These are phyloP conservation scores for Thera britannica DNA, from an alignment of 2,888 invertebrate species.

Conservation along the genomic window DNA sequence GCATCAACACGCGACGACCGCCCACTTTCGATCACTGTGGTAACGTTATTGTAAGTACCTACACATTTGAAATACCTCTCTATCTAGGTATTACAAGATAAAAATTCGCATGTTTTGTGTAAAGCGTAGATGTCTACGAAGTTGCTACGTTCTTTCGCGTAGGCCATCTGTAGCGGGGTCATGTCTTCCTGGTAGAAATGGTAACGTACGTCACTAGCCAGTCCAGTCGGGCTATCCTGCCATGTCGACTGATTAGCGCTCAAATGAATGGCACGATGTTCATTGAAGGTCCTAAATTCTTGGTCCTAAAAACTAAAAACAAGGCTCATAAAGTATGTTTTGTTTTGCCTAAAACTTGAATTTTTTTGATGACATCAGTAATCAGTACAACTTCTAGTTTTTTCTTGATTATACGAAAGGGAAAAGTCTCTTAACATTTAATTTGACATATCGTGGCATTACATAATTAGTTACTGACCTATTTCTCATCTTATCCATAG, in stretches of 20 bases:
- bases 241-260: too few relatives aligned
- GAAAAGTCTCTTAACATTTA: too few relatives aligned
- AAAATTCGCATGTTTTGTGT: slow-evolving; percentile 1
- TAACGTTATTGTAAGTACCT: slow-evolving; percentile 72
- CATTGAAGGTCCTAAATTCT: not conserved
- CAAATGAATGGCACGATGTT: too few relatives aligned
- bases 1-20: slow-evolving; percentile 73
- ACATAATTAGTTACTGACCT: too few relatives aligned
- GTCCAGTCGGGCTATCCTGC: not conserved
- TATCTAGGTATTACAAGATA: not conserved
- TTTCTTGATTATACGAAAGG: too few relatives aligned
- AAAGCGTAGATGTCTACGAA: slow-evolving; percentile 6
- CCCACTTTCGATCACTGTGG: slow-evolving; percentile 73
- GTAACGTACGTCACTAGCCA: slow-evolving; percentile 77
- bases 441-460: too few relatives aligned
- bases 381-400: too few relatives aligned
- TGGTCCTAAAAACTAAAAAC: too few relatives aligned
- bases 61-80: slow-evolving; percentile 1
- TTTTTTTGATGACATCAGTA: too few relatives aligned
- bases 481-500: too few relatives aligned
- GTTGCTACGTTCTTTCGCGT: slow-evolving; percentile 11
- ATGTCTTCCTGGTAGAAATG: slow-evolving; percentile 66
- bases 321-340: too few relatives aligned
- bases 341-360: too few relatives aligned
- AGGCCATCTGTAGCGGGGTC: slow-evolving; percentile 46